Evolutionary conservation across 2,888 invertebrate species (phyloP), one percentile per base, ranked within the genome.

Genomic region (Pyralis farinalis): DNA sequence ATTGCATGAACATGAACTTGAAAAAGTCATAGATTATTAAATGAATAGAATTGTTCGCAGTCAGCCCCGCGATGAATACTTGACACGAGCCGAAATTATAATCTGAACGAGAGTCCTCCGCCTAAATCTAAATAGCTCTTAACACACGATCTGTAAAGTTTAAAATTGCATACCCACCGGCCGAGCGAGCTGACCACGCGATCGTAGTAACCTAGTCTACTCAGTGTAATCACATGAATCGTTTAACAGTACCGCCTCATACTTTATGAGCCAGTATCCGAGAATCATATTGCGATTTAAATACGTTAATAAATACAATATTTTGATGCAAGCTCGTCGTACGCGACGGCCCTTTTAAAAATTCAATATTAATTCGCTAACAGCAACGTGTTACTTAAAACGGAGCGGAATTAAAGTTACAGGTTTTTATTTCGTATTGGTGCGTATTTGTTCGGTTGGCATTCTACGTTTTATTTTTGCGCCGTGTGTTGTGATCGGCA

Each of bases 221-320:
- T 34, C 42, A 51, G 47, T 51, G 53, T 55, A 51, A 56, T 55
- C 52, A 48, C 47, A 48, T 55, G 58, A 63, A 61, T 58, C 58
- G 58, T 57, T 60, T 53, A 58, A 49, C 49, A 44, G 48, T 42
- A 46, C 40, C 39, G 43, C 42, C 47, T 63, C 66, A 70, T 67
- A 64, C 61, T 70, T 69, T 65, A 71, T 61, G 68, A 58, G 58
- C 47, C 58, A 55, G 62, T 58, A 63, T 68, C 66, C 69, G 64
- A 55, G 58, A 57, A 70, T 63, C 66, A 58, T 73, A 71, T 63
- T 60, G 60, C 70, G 62, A 60, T 71, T 69, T 68, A 71, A 71
- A 75, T 74, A 72, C 63, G 58, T 69, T 54, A 51, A 71, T 71
- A 71, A 66, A 66, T 63, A 65, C 58, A 64, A 66, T 64, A 65